Percentiles rank a stretch among this genome's conserved stretches.
phyloP scores from a whole-genome alignment of 2,888 invertebrate genomes.

The Drosophila mimetica region DNA sequence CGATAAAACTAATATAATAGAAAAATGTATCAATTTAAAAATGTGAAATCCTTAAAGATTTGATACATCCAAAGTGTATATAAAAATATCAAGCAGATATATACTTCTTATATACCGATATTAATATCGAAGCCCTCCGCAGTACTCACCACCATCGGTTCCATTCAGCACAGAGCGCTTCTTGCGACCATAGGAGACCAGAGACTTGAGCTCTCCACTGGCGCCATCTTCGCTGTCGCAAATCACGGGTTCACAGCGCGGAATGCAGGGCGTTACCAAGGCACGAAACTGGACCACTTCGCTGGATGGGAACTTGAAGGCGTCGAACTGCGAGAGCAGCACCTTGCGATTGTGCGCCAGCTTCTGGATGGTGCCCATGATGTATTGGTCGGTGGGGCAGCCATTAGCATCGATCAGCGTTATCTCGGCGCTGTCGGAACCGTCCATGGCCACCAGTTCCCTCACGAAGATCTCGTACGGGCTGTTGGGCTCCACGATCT shows the following conservation, averaged over 20 bases:
- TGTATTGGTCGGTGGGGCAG: constrained; percentile 96
- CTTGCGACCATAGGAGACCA: constrained; percentile 93
- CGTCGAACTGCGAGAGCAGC: constrained; percentile 95
- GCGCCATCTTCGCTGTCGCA: constrained; percentile 92
- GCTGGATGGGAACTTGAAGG: constrained; percentile 97
- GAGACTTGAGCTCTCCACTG: constrained; percentile 92
- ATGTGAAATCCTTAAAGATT: background rate
- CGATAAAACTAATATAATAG: background rate
- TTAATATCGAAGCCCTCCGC: background rate
- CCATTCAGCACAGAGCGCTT: constrained; percentile 87
- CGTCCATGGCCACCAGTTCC: constrained; percentile 97
- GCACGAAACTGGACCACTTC: constrained; percentile 98
- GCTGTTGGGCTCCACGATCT: constrained; percentile 95
- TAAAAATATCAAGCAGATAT: too few relatives aligned
- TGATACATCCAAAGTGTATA: background rate
- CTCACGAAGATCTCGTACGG: constrained; percentile 98
- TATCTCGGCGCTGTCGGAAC: constrained; percentile 96
- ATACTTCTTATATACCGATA: too few relatives aligned
- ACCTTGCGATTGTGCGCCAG: constrained; percentile 92
- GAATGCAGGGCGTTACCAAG: constrained; percentile 96
- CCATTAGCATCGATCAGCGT: constrained; percentile 95
- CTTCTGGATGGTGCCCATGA: constrained; percentile 97
- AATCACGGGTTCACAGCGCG: constrained; percentile 95
- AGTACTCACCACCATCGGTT: constrained; percentile 80
- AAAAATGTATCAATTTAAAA: too few relatives aligned